Evolutionary conservation across 2,888 invertebrate species (phyloP), one percentile per base, ranked within the genome.

Genomic region (Conomelus anceps): DNA sequence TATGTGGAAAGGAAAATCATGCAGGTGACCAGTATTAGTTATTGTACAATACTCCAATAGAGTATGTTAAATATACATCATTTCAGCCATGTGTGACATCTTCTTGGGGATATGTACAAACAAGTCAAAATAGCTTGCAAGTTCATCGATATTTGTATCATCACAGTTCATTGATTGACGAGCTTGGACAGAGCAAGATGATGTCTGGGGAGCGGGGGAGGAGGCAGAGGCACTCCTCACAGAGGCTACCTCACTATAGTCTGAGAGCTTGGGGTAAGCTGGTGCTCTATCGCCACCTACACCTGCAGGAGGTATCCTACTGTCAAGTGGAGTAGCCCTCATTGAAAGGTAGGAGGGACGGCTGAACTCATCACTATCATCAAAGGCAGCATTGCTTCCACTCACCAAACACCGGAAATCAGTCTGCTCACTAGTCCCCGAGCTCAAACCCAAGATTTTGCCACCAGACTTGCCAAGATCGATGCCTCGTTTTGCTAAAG

Each of bases 81-180:
- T 98, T 94, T 98, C 98, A 90, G 98, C 98, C 98, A 98, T 98
- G 90, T 96, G 96, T 87, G 98, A 98, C 98, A 99, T 99, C 93
- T 99, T 98, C 94, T 98, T 98, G 91, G 98, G 98, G 94, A 99
- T 98, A 95, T 98, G 97, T 91, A 98, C 97, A 94, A 97, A 96
- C 91, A 98, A 97, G 94, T 99, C 98, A 93, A 99, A 98, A 94
- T 99, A 99, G 93, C 98, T 97, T 90, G 98, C 98, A 92, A 99
- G 94, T 94, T 99, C 99, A 93, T 98, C 98, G 92, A 98, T 98
- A 87, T 98, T 98, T 88, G 98, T 96, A 94, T 98, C 98, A 92
- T 94, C 94, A 23, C 92, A 91, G 86, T 91, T 88, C 20, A 90
- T 86, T 22, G 91, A 85, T 63, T 89, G 89, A 91, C 95, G 94